Base-by-base conservation (phyloP, 1,140 invertebrate species). In the Ctenoplectra terminalis region DNA sequence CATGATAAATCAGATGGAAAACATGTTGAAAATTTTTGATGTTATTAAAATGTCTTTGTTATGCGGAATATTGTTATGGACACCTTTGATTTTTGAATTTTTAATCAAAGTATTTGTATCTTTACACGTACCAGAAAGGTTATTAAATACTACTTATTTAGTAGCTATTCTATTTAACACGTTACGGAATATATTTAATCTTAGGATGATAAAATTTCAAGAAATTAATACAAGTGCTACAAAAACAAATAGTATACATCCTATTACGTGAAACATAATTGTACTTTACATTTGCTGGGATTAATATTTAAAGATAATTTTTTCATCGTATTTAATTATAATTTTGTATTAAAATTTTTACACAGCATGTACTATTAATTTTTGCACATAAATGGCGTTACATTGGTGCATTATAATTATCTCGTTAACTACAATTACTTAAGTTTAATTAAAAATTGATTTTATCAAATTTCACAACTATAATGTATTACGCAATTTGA, bases 131-230 rank as follows among this genome's bases (percentile, higher is more conserved):
- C 85, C 87, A 48, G 69, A 78, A 52, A 90, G 90, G 90, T 70
- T 90, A 5, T 80, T 75, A 2, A 80, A 86, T 50, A n/a, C 58
- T 37, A 83, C 86, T n/a, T 91, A 84, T 50, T 29, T 89, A 43
- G 34, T 54, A 15, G 88, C 81, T 13, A 60, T 85, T 43, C 73
- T 64, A 20, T 90, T 86, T 70, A 83, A 79, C 9, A 61, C 83
- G n/a, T 23, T 89, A 37, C 85, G 90, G 69, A 91, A 91, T 79
- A 70, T 76, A 17, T 61, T 91, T 11, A 90, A 92, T 70, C 58
- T 90, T 17, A 67, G 74, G 69, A 88, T 91, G 75, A 84, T 90
- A 11, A 87, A 81, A 43, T 79, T 74, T 48, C 81, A 88, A 60
- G 83, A 86, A 56, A 76, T 56, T 9, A 48, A 78, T 13, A 66